A percentile compares a stretch with the other conserved stretches of the same genome.
Evolutionary conservation across 2,888 invertebrate species (phyloP).

Genomic region (Clistopyga incitator): DNA sequence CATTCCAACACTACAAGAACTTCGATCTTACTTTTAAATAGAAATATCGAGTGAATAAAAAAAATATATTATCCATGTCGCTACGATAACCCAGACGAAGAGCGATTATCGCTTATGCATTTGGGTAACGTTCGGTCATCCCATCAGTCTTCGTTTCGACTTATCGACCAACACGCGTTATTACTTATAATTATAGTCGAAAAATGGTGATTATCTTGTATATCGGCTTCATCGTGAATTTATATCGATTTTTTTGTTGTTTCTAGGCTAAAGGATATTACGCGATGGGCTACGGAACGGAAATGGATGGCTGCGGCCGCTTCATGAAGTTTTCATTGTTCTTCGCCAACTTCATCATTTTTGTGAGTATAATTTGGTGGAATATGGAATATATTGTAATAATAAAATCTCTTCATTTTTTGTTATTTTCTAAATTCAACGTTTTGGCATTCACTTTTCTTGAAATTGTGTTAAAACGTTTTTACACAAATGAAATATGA

Average conservation of each 20-base stretch:
- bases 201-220: not conserved
- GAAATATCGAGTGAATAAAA: not conserved
- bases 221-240: not conserved
- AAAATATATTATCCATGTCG: not conserved
- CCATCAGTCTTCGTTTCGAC: not conserved
- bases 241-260: constrained; percentile 2
- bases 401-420: not conserved
- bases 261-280: constrained; percentile 60
- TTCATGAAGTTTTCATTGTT: constrained; percentile 95
- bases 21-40: not conserved
- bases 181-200: not conserved
- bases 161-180: not conserved
- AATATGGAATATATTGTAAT: not conserved
- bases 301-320: constrained; percentile 95
- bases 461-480: no score
- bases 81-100: constrained; percentile 25
- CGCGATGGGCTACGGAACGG: constrained; percentile 90
- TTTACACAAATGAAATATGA: no score
- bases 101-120: constrained; percentile 1
- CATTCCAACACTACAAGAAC: not conserved
- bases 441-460: no score
- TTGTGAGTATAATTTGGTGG: constrained; percentile 88
- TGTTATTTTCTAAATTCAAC: no score
- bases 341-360: constrained; percentile 92
- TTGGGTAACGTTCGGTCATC: not conserved